Evolutionary conservation across 1,140 invertebrate species (phyloP).

Genomic region (Vanessa tameamea): DNA sequence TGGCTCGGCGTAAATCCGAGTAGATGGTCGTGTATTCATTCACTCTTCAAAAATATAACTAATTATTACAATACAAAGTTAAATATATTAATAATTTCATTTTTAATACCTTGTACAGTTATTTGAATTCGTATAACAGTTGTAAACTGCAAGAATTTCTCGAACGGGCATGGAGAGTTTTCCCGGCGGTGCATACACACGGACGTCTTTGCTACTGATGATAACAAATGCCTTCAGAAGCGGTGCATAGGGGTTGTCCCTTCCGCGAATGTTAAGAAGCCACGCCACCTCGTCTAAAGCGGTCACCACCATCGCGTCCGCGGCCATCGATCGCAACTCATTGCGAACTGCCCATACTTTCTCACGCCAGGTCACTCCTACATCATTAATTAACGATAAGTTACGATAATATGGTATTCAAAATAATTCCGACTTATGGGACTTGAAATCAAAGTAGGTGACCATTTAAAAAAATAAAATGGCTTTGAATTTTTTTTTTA

Average conservation of each 20-base stretch:
- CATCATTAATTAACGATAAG: constrained; percentile 11
- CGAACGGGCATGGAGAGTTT: constrained; percentile 81
- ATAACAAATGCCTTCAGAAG: constrained; percentile 90
- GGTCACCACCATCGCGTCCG: constrained; percentile 91
- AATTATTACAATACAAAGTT: neutral
- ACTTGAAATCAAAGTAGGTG: too few relatives aligned
- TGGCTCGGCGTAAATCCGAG: constrained; percentile 85
- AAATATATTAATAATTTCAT: neutral
- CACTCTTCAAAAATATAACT: constrained; percentile 77
- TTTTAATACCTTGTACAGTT: constrained; percentile 84
- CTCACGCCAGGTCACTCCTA: constrained; percentile 85
- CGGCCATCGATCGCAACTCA: constrained; percentile 84
- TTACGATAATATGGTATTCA: neutral
- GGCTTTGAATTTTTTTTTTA: too few relatives aligned
- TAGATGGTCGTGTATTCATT: constrained; percentile 87
- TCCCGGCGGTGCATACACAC: constrained; percentile 83
- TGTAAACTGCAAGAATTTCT: constrained; percentile 82
- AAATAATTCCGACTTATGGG: too few relatives aligned
- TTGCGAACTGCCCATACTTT: constrained; percentile 87
- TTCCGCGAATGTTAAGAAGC: constrained; percentile 96
- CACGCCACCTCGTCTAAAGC: constrained; percentile 96
- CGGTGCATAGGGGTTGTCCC: constrained; percentile 93
- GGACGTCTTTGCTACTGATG: constrained; percentile 83
- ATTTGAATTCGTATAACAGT: constrained; percentile 80
- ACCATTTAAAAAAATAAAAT: too few relatives aligned